These are phyloP conservation scores for Dromococcyx pavoninus DNA, from an alignment of 2,797 vertebrate genomes.

Conservation along the genomic window DNA sequence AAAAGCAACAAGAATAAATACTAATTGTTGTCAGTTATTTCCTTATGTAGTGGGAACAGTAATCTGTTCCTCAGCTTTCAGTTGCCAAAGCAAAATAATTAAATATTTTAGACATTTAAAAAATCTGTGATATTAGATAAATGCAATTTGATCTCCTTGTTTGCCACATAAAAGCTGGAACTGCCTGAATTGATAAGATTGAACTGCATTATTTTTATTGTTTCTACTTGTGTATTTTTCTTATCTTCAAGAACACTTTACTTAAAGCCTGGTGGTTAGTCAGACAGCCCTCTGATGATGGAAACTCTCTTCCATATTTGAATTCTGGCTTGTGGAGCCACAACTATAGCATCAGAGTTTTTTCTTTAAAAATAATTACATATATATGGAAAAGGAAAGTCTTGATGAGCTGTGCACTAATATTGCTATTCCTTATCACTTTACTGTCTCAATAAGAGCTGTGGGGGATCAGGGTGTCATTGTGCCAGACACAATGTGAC, in stretches of 20 bases:
- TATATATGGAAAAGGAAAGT: not conserved
- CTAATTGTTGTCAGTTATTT: constrained; percentile 71
- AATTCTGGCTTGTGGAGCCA: not conserved
- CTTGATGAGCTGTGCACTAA: not conserved
- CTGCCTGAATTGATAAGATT: constrained; percentile 68
- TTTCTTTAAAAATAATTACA: fast-evolving
- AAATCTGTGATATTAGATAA: constrained; percentile 71
- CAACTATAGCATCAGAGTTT: not conserved
- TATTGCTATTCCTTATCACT: not conserved
- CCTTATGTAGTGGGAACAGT: constrained; percentile 67
- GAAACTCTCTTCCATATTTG: not conserved
- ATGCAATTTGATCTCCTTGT: constrained; percentile 69
- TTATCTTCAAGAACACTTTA: constrained; percentile 59
- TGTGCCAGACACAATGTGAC: not conserved
- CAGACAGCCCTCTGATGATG: not conserved
- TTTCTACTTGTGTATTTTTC: constrained; percentile 47
- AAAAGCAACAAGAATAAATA: constrained; percentile 73
- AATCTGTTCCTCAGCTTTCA: constrained; percentile 65
- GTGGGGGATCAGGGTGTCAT: fast-evolving
- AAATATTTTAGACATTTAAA: constrained; percentile 67
- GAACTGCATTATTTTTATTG: constrained; percentile 67
- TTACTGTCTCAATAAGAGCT: not conserved
- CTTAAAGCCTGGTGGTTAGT: not conserved
- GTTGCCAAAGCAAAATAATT: constrained; percentile 69
- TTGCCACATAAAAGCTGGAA: constrained; percentile 67